Base-by-base conservation (phyloP, 2,797 vertebrate genomes). In the Cheirogaleus major region DNA sequence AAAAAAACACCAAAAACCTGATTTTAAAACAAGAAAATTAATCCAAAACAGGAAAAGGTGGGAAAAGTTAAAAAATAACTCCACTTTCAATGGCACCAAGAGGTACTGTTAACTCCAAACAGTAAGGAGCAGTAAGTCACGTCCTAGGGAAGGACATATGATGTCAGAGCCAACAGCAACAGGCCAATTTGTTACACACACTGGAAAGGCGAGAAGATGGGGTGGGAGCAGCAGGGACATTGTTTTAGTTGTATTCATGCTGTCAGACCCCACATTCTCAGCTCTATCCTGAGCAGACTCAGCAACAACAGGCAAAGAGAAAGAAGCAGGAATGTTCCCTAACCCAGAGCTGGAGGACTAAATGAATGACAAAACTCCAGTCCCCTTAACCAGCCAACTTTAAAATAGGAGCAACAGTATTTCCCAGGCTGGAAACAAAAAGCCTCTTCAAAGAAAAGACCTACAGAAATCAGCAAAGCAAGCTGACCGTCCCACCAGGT, bases 121-220 rank as follows among this genome's bases (percentile, higher is more conserved):
- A n/a, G n/a, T n/a, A 57, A 27, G 15, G 18, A 50, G 22, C 38
- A 70, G n/a, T 8, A 80, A 70, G 15, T 8, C 27, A 8, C 0
- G 13, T 27, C n/a, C 63, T 4, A 9, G n/a, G 86, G 12, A 4
- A 59, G 57, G 23, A 38, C 12, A 48, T 43, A 4, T 27, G 22
- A 20, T 11, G 41, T 41, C 80, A 18, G 7, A 61, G 23, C 4
- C 5, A 4, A 32, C 1, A 4, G 63, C 4, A 73, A 32, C 5
- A 73, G 50, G 35, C 3, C 70, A 11, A 25, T 12, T 20, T 67
- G 25, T 3, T 22, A n/a, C 0, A 12, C 13, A 23, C 11, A 5
- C 4, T 41, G 32, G 18, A 27, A 63, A 70, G 43, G 1, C 2
- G 30, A 10, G 30, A 43, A 13, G 18, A 4, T 0, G 6, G 23